Conservation (phyloP, 2,113 vertebrate genomes). For the Boleophthalmus pectinirostris region DNA sequence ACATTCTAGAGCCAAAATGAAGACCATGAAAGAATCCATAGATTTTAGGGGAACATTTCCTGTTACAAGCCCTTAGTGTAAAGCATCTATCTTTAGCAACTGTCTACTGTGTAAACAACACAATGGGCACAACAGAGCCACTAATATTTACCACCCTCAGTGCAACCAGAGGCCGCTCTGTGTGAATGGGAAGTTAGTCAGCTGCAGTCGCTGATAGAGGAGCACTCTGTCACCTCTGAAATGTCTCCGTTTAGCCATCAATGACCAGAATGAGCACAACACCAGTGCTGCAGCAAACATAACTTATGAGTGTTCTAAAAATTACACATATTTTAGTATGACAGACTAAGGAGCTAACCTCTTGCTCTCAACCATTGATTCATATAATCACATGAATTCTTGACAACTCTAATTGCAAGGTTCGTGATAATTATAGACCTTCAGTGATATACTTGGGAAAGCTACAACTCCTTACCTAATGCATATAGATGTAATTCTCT, state of each 20-base stretch:
- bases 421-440: constrained; percentile 16
- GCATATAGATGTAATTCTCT: constrained; percentile 13
- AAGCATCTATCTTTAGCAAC: constrained; percentile 60
- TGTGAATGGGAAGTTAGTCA: constrained; percentile 67
- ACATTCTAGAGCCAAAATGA: constrained; percentile 35
- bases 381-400: constrained; percentile 12
- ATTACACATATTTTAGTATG: not conserved
- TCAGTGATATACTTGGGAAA: constrained; percentile 14
- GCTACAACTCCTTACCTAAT: constrained; percentile 15
- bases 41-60: constrained; percentile 46
- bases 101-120: constrained; percentile 58
- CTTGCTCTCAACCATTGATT: constrained; percentile 5
- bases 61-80: constrained; percentile 45
- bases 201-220: constrained; percentile 57
- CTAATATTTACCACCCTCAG: constrained; percentile 62
- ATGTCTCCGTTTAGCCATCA: constrained; percentile 37
- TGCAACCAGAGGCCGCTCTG: constrained; percentile 41
- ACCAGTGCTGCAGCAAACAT: not conserved
- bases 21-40: constrained; percentile 52
- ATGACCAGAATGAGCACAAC: constrained; percentile 39
- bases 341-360: constrained; percentile 12
- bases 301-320: not conserved
- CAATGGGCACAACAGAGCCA: constrained; percentile 54
- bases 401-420: constrained; percentile 27
- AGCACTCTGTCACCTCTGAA: constrained; percentile 40